phyloP scores from a whole-genome alignment of 2,797 vertebrate genomes.

The Hephaestus fuliginosus region DNA sequence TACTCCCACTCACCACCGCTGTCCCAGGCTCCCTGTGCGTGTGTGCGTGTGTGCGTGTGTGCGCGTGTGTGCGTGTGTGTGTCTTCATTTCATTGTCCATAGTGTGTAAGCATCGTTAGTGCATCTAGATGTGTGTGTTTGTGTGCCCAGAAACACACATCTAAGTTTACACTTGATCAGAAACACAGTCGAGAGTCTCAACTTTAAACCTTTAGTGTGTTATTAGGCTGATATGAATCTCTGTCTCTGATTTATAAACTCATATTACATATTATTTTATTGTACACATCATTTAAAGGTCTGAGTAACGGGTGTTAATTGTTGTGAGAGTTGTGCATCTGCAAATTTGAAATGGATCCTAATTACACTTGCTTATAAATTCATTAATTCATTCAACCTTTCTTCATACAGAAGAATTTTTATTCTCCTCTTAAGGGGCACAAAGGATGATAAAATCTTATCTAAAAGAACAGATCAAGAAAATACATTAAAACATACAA shows the following conservation, averaged over 20 bases:
- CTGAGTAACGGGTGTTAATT: neutral
- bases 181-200: neutral
- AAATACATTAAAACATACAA: no score
- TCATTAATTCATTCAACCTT: no score
- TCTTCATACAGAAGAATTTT: no score
- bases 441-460: no score
- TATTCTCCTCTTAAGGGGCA: no score
- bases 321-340: neutral
- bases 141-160: neutral
- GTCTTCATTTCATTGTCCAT: conserved; percentile 3
- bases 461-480: no score
- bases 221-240: neutral
- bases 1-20: conserved; percentile 60
- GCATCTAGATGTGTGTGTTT: neutral
- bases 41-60: conserved; percentile 37
- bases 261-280: no score
- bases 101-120: neutral
- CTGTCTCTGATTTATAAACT: neutral
- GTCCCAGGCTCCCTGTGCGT: conserved; percentile 35
- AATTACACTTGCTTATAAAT: no score
- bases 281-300: no score
- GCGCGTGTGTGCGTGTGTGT: conserved; percentile 19
- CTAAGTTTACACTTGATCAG: neutral
- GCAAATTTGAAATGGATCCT: neutral
- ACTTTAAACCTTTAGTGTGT: no score